A percentile compares a stretch with the other conserved stretches of the same genome.
Conservation (phyloP, 2,888 invertebrate genomes). For the Drosophila robusta region DNA sequence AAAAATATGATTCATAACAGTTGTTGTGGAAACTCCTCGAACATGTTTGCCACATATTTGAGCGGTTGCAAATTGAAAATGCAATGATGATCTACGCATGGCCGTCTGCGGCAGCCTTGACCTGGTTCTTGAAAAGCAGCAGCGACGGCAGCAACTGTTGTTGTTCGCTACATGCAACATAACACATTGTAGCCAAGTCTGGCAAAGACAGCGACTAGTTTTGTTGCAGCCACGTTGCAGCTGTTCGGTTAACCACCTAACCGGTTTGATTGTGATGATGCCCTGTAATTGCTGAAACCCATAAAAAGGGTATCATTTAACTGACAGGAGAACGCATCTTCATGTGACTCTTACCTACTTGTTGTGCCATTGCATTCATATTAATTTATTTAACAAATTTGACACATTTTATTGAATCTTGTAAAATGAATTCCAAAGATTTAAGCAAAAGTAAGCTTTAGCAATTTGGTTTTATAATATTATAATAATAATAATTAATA, state of each 20-base stretch:
- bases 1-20: constrained; percentile 2
- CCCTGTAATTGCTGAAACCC: constrained; percentile 5
- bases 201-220: constrained; percentile 31
- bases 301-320: background rate
- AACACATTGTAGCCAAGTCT: constrained; percentile 52
- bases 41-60: constrained; percentile 48
- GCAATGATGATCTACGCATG: constrained; percentile 64
- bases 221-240: constrained; percentile 49
- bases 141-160: constrained; percentile 34
- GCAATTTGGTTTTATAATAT: no score
- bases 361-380: no score
- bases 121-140: constrained; percentile 65
- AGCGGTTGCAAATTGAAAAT: constrained; percentile 37
- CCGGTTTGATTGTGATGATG: constrained; percentile 40
- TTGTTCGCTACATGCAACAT: constrained; percentile 54
- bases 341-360: no score
- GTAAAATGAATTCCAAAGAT: no score
- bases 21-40: constrained; percentile 9
- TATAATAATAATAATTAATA: no score
- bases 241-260: constrained; percentile 51
- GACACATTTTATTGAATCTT: no score
- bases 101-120: constrained; percentile 65
- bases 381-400: no score
- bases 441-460: no score
- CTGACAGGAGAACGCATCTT: background rate